Conservation (phyloP, 2,797 vertebrate species). For the Poecilia wingei region DNA sequence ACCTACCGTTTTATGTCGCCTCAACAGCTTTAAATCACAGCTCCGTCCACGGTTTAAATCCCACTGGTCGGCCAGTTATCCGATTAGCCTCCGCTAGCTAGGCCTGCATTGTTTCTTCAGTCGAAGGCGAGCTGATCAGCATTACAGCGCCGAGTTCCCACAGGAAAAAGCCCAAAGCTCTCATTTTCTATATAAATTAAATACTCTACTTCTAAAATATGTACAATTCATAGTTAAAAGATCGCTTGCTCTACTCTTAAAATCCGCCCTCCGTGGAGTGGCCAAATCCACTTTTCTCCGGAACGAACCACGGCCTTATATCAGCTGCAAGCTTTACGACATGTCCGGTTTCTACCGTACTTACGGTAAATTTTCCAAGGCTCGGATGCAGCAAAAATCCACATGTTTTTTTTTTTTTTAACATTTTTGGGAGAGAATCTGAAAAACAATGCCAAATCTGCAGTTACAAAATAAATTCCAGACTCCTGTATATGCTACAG, state of each 20-base stretch:
- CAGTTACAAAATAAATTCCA: neutral
- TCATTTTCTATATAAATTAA: conserved; percentile 33
- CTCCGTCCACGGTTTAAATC: conserved; percentile 67
- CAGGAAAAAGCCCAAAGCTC: neutral
- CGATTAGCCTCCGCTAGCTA: conserved; percentile 68
- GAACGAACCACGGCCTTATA: conserved; percentile 73
- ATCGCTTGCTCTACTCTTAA: conserved; percentile 1
- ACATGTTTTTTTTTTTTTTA: no score
- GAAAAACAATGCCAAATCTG: neutral
- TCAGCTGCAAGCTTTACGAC: conserved; percentile 55
- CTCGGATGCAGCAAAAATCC: neutral
- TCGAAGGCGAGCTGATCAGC: conserved; percentile 48
- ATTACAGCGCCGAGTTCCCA: conserved; percentile 25
- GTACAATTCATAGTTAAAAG: conserved; percentile 31
- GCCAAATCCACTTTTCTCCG: conserved; percentile 61
- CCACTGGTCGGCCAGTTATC: conserved; percentile 52
- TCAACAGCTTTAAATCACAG: conserved; percentile 44
- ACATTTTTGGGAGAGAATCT: neutral
- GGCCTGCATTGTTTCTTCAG: conserved; percentile 78
- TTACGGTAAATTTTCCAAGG: neutral
- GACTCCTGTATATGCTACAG: no score
- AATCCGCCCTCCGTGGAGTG: neutral
- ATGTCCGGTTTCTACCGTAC: conserved; percentile 66
- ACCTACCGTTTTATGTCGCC: conserved; percentile 53
- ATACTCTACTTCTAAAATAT: conserved; percentile 11